Evolutionary conservation across 2,888 invertebrate genomes (phyloP).

Genomic region (Drosophila hawaiiensis): DNA sequence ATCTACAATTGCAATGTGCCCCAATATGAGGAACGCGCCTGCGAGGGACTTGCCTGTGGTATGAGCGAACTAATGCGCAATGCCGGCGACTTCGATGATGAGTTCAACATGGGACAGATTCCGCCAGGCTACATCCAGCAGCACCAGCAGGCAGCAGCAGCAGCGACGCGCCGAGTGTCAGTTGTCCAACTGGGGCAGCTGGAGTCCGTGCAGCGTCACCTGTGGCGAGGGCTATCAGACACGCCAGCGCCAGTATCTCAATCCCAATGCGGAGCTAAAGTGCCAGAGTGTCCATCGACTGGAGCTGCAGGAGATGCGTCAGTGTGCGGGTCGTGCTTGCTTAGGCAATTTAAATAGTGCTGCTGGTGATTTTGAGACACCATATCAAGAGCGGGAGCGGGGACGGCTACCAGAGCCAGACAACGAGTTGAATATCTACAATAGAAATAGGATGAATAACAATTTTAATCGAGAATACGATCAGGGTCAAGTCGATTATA

Average conservation of each 20-base stretch:
- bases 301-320: constrained; percentile 48
- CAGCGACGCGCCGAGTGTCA: constrained; percentile 87
- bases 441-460: constrained; percentile 10
- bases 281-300: constrained; percentile 84
- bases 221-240: constrained; percentile 90
- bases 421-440: constrained; percentile 11
- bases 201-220: constrained; percentile 91
- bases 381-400: constrained; percentile 27
- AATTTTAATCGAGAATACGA: constrained; percentile 35
- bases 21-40: constrained; percentile 77
- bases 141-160: constrained; percentile 33
- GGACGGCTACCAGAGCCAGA: constrained; percentile 15
- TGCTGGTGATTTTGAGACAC: constrained; percentile 15
- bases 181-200: constrained; percentile 90
- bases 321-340: constrained; percentile 65
- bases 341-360: constrained; percentile 52
- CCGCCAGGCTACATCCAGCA: background rate
- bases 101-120: constrained; percentile 25
- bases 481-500: constrained; percentile 6
- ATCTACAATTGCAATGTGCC: constrained; percentile 76
- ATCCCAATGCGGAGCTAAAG: constrained; percentile 87
- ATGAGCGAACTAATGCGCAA: constrained; percentile 58
- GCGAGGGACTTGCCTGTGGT: constrained; percentile 83
- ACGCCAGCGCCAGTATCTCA: constrained; percentile 88
- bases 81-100: constrained; percentile 44